Evolutionary conservation across 2,797 vertebrate species (phyloP).

Genomic region (Telmatherina bonti): DNA sequence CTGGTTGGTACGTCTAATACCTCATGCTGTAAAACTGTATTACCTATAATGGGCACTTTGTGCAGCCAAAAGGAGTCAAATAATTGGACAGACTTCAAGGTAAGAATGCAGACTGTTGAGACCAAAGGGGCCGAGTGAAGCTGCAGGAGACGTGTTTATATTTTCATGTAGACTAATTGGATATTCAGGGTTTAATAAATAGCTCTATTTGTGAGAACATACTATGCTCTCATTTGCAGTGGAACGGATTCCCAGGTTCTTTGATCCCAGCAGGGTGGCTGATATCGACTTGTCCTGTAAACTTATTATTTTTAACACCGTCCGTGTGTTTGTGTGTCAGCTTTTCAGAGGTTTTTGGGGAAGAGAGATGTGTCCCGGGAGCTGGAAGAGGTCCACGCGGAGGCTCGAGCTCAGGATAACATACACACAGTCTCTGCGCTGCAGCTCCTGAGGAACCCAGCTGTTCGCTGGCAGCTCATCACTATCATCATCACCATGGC

Average conservation of each 20-base stretch:
- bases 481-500: conserved; percentile 90
- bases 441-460: conserved; percentile 81
- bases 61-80: not conserved
- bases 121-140: not conserved
- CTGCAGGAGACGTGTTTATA: not conserved
- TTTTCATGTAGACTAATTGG: not conserved
- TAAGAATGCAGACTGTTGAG: conserved; percentile 8
- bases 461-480: conserved; percentile 89
- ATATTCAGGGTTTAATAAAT: conserved; percentile 8
- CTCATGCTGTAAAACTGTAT: not conserved
- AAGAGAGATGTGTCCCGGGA: conserved; percentile 88
- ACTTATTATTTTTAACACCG: not conserved
- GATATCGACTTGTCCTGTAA: conserved; percentile 1
- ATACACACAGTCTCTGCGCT: conserved; percentile 75
- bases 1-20: not conserved
- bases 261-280: conserved; percentile 21
- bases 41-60: not conserved
- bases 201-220: conserved; percentile 2
- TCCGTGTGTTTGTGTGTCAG: conserved; percentile 73
- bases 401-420: conserved; percentile 84
- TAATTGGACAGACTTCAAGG: not conserved
- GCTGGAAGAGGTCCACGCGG: conserved; percentile 88
- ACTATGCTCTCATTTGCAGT: not conserved
- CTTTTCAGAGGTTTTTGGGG: conserved; percentile 91
- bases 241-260: conserved; percentile 16